Conservation (phyloP, 2,888 invertebrate genomes). For the Pyralis farinalis region DNA sequence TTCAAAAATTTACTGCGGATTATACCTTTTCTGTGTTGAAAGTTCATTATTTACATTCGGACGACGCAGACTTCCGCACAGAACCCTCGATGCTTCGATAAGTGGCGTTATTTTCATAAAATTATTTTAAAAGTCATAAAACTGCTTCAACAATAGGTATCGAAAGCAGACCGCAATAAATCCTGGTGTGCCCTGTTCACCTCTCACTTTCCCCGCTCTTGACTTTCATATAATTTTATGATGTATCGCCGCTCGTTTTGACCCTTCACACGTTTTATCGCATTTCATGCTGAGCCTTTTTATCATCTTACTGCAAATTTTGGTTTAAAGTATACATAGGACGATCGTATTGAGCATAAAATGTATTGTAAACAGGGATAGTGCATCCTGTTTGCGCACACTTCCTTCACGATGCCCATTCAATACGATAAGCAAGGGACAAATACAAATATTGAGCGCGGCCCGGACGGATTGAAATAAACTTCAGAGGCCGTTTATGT, state of each 20-base stretch:
- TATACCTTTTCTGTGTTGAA: background rate
- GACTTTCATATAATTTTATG: slow-evolving; percentile 81
- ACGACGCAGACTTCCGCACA: slow-evolving; percentile 14
- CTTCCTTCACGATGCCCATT: slow-evolving; percentile 16
- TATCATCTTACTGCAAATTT: slow-evolving; percentile 45
- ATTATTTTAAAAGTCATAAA: slow-evolving; percentile 65
- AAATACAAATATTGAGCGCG: slow-evolving; percentile 10
- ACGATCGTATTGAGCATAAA: slow-evolving; percentile 44
- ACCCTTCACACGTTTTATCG: slow-evolving; percentile 77
- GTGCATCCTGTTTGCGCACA: slow-evolving; percentile 33
- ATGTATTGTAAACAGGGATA: slow-evolving; percentile 35
- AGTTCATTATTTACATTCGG: slow-evolving; percentile 21
- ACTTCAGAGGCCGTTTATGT: slow-evolving; percentile 8
- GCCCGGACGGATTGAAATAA: slow-evolving; percentile 24
- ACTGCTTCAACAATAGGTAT: slow-evolving; percentile 69
- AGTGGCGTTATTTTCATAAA: slow-evolving; percentile 54
- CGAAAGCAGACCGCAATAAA: slow-evolving; percentile 77
- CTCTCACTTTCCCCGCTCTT: slow-evolving; percentile 73
- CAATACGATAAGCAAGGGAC: slow-evolving; percentile 10
- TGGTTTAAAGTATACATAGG: slow-evolving; percentile 53
- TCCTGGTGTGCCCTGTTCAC: slow-evolving; percentile 61
- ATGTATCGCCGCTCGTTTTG: slow-evolving; percentile 73
- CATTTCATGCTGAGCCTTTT: slow-evolving; percentile 39
- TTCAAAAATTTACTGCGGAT: background rate
- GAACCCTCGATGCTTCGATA: slow-evolving; percentile 32